Conservation (phyloP, 2,113 vertebrate genomes). For the Alligator sinensis region DNA sequence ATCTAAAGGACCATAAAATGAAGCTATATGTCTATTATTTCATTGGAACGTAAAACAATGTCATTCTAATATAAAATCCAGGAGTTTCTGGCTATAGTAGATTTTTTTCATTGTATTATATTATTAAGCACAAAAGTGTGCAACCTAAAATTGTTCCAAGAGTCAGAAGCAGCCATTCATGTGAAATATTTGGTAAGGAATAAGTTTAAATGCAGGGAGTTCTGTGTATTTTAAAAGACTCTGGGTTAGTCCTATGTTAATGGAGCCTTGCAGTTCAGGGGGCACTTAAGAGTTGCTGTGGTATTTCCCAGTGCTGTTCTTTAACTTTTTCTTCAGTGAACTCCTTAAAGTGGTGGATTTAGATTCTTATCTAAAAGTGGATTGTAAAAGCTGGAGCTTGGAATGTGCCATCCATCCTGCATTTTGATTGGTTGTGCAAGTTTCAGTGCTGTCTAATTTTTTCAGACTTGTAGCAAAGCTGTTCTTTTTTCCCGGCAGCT, state of each 20-base stretch:
- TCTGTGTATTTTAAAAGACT: not conserved
- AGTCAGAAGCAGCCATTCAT: conserved; percentile 26
- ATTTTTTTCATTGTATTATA: conserved; percentile 14
- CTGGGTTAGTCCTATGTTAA: not conserved
- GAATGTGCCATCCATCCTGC: not conserved
- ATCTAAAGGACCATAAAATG: not conserved
- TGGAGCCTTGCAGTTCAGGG: not conserved
- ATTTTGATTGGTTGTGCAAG: not conserved
- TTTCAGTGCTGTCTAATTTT: not conserved
- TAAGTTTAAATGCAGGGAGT: not conserved
- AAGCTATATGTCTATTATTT: not conserved
- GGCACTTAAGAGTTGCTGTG: conserved; percentile 12
- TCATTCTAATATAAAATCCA: not conserved
- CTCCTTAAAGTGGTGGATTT: conserved; percentile 37
- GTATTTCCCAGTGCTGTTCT: conserved; percentile 19
- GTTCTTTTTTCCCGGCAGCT: not conserved
- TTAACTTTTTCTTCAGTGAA: conserved; percentile 38
- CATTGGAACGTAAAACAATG: not conserved
- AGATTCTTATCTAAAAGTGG: not conserved
- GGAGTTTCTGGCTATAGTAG: not conserved
- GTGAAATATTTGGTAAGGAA: not conserved
- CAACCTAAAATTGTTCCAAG: not conserved
- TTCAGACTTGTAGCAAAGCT: not conserved
- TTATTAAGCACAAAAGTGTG: conserved; percentile 14
- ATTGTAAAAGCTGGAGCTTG: conserved; percentile 3